phyloP scores from a whole-genome alignment of 2,797 vertebrate species.

The Chiloscyllium punctatum region DNA sequence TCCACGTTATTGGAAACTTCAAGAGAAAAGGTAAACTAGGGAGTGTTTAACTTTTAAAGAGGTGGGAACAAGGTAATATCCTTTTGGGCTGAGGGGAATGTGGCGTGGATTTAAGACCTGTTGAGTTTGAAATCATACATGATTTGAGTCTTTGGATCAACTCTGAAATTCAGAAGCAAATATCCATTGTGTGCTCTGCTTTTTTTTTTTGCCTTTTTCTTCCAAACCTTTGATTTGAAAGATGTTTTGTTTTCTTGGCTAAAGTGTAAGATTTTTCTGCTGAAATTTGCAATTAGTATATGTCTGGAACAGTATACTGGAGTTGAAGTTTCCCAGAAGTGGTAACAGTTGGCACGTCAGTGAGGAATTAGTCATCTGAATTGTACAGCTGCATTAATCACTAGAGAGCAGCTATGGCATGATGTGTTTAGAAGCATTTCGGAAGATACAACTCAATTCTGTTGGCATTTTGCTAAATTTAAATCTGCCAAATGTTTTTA shows the following conservation, averaged over 20 bases:
- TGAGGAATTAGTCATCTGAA: conserved; percentile 24
- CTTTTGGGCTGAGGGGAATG: not conserved
- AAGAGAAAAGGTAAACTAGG: not conserved
- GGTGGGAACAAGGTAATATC: not conserved
- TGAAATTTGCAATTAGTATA: conserved; percentile 21
- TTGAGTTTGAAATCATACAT: not conserved
- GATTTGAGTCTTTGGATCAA: not conserved
- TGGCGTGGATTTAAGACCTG: not conserved
- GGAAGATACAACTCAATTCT: not conserved
- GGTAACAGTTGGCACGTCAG: not conserved
- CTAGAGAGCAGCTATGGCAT: not conserved
- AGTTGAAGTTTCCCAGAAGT: not conserved
- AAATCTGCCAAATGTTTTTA: not conserved
- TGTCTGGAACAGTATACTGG: not conserved
- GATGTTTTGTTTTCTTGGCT: not conserved
- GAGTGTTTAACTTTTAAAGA: not conserved
- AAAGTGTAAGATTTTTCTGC: not conserved
- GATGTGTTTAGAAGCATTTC: not conserved
- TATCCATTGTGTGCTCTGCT: not conserved
- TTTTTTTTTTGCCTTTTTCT: no score
- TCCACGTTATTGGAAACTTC: not conserved
- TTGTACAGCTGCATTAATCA: conserved; percentile 28
- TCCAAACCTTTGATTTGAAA: not conserved
- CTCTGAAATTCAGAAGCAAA: not conserved
- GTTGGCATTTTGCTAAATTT: not conserved